These are phyloP conservation scores for Oryzias javanicus DNA, from an alignment of 2,113 vertebrate genomes.

Conservation along the genomic window DNA sequence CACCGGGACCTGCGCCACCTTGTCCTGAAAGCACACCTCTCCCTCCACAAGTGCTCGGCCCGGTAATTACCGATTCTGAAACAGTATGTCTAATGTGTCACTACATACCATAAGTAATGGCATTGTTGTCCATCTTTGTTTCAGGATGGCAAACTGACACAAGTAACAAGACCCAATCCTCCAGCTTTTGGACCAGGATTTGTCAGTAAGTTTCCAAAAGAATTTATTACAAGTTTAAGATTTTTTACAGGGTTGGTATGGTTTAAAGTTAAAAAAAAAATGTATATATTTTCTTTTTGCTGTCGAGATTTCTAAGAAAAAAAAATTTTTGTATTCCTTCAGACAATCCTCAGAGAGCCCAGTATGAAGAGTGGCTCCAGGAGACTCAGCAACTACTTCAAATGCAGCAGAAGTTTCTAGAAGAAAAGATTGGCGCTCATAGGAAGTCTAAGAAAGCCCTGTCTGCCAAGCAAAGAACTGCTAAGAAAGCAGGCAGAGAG, in stretches of 20 bases:
- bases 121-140: constrained; percentile 9
- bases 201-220: constrained; percentile 64
- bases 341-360: constrained; percentile 94
- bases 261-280: constrained; percentile 26
- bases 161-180: constrained; percentile 91
- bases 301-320: constrained; percentile 49
- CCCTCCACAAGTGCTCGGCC: constrained; percentile 82
- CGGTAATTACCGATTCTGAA: constrained; percentile 75
- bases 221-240: background rate
- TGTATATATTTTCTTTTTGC: constrained; percentile 8
- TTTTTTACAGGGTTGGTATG: constrained; percentile 34
- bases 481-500: constrained; percentile 95
- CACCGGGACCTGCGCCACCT: constrained; percentile 78
- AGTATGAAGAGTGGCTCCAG: constrained; percentile 98
- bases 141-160: constrained; percentile 92
- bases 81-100: background rate
- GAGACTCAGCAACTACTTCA: constrained; percentile 98
- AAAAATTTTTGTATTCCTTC: constrained; percentile 21
- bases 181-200: constrained; percentile 95
- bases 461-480: constrained; percentile 96
- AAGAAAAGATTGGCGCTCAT: constrained; percentile 96
- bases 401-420: constrained; percentile 98
- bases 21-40: constrained; percentile 78
- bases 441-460: constrained; percentile 98
- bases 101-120: background rate